Evolutionary conservation across 2,113 vertebrate species (phyloP).

Genomic region (Miniopterus natalensis): DNA sequence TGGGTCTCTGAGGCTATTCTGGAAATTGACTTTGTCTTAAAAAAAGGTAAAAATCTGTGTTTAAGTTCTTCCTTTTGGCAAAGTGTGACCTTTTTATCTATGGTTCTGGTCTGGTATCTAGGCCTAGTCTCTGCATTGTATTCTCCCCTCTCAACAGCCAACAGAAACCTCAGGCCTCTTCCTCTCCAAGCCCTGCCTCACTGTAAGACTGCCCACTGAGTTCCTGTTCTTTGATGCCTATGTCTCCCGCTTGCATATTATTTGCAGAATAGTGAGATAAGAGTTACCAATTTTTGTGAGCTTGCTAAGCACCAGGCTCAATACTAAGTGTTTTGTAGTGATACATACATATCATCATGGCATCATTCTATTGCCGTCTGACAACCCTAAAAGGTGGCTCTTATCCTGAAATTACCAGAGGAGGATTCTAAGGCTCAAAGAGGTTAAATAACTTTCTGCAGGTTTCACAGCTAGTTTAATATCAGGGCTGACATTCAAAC

Average conservation of each 20-base stretch:
- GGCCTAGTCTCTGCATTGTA: background rate
- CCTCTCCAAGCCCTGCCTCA: background rate
- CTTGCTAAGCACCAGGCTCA: constrained; percentile 28
- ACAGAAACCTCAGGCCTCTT: constrained; percentile 51
- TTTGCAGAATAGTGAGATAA: constrained; percentile 24
- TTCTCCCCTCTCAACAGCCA: background rate
- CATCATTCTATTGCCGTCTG: background rate
- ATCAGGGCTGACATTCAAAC: background rate
- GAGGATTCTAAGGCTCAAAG: constrained; percentile 48
- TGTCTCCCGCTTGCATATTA: background rate
- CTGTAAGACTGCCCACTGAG: background rate
- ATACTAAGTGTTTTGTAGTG: constrained; percentile 17
- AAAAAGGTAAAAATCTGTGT: background rate
- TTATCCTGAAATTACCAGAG: background rate
- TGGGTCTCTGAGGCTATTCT: constrained; percentile 25
- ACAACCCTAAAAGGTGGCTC: background rate
- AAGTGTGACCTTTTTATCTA: constrained; percentile 38
- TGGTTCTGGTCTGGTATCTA: constrained; percentile 1
- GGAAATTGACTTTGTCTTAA: constrained; percentile 24
- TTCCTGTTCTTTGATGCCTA: constrained; percentile 43
- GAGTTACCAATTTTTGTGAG: constrained; percentile 29
- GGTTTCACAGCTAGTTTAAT: background rate
- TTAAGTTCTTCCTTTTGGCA: constrained; percentile 47
- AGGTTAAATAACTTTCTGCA: constrained; percentile 13
- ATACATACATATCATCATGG: background rate